Conservation (phyloP, 2,888 invertebrate genomes). For the Ptychoptera contaminata region DNA sequence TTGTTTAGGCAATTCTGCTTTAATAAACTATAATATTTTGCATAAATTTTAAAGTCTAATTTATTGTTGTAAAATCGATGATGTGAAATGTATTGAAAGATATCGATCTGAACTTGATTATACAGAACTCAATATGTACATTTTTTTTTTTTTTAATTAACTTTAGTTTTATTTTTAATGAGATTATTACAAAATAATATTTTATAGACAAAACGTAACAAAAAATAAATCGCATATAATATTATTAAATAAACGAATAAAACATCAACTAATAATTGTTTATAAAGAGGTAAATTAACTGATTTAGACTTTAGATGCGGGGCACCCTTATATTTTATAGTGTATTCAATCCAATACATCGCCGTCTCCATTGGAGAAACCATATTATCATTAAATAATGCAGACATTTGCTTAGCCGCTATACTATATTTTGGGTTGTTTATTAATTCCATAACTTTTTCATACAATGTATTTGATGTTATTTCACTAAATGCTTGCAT, state of each 20-base stretch:
- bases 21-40: too few relatives aligned
- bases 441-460: constrained; percentile 24
- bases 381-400: constrained; percentile 37
- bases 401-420: constrained; percentile 31
- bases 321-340: constrained; percentile 31
- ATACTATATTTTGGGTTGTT: constrained; percentile 26
- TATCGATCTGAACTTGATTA: too few relatives aligned
- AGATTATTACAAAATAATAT: too few relatives aligned
- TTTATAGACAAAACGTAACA: too few relatives aligned
- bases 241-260: constrained; percentile 26
- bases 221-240: constrained; percentile 1
- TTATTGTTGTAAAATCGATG: too few relatives aligned
- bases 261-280: constrained; percentile 34
- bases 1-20: too few relatives aligned
- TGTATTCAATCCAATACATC: constrained; percentile 44
- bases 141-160: too few relatives aligned
- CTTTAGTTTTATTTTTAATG: too few relatives aligned
- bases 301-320: constrained; percentile 27
- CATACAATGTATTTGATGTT: constrained; percentile 22
- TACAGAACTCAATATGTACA: too few relatives aligned
- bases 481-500: constrained; percentile 24
- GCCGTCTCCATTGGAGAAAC: constrained; percentile 39
- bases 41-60: too few relatives aligned
- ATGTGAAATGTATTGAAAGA: too few relatives aligned
- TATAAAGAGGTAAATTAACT: constrained; percentile 27